phyloP scores from a whole-genome alignment of 2,888 invertebrate genomes.

The Monoplex corrugatus region DNA sequence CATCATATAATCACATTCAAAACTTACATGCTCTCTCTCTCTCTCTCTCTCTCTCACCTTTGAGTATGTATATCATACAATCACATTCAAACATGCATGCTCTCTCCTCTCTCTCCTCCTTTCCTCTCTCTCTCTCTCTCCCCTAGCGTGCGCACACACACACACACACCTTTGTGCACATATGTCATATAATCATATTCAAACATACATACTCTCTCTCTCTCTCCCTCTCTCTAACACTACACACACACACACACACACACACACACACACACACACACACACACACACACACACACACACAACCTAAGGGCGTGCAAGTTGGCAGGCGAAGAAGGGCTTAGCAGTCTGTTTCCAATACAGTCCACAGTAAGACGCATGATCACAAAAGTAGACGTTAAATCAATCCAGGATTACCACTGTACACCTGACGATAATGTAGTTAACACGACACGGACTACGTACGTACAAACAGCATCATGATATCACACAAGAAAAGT shows the following conservation, averaged over 20 bases:
- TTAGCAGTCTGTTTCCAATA: background rate
- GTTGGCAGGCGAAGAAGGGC: background rate
- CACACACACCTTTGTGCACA: background rate
- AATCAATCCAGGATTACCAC: background rate
- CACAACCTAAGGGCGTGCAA: no score
- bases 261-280: background rate
- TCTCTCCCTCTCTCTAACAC: background rate
- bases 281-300: no score
- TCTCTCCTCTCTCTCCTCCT: no score
- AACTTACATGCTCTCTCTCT: no score
- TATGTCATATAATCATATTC: no score
- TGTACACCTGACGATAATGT: no score
- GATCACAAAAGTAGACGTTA: slow-evolving; percentile 18
- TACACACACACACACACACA: background rate
- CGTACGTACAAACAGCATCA: background rate
- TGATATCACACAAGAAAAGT: slow-evolving; percentile 42
- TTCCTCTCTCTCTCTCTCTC: no score
- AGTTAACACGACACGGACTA: background rate
- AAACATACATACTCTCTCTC: no score
- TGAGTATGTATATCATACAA: no score
- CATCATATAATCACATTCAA: no score
- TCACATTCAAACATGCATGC: no score
- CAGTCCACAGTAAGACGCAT: background rate
- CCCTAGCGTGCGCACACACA: slow-evolving; percentile 5
- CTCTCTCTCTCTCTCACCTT: no score